Evolutionary conservation across 2,113 vertebrate species (phyloP), one percentile per base, ranked within the genome.

Genomic region (Chamaetylas fuelleborni): DNA sequence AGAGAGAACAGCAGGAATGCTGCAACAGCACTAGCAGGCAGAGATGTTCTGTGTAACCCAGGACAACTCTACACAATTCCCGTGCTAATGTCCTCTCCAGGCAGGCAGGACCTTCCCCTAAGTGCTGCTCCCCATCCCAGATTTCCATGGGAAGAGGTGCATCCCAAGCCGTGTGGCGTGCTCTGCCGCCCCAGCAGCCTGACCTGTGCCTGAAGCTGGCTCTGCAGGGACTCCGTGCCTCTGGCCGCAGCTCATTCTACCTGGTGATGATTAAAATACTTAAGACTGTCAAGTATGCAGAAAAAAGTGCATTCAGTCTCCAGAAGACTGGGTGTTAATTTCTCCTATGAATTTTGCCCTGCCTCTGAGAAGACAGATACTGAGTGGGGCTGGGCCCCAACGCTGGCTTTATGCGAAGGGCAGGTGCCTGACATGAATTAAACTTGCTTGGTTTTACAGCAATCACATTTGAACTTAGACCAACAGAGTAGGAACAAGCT

Each of bases 21-120:
- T 1, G 0, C 56, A 77, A 61, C 28, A 60, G 66, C 58, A 57
- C 6, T 6, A 48, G 36, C 51, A 45, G 22, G 51, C 31, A 81
- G 79, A 74, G 70, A 78, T 57, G 50, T 43, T 77, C 51, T 72
- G 61, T 45, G 40, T 0, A 0, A 72, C 45, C 48, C 51, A 28
- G 1, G 9, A 20, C 18, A 74, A 16, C 40, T 50, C 67, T 56
- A 67, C 64, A 81, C 33, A 20, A 8, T 10, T 42, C 15, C 22
- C 0, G 0, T 1, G 1, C 11, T 38, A 16, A 73, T 2, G 2
- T 9, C 25, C 11, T 29, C 43, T 47, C 15, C 33, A 67, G 65
- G 5, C 70, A 48, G 33, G 25, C 40, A 69, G 61, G n/a, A 72
- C 17, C 43, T 43, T 66, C 33, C 64, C n/a, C 18, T 34, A 24